Conservation (phyloP, 2,113 vertebrate species). For the Solea solea region DNA sequence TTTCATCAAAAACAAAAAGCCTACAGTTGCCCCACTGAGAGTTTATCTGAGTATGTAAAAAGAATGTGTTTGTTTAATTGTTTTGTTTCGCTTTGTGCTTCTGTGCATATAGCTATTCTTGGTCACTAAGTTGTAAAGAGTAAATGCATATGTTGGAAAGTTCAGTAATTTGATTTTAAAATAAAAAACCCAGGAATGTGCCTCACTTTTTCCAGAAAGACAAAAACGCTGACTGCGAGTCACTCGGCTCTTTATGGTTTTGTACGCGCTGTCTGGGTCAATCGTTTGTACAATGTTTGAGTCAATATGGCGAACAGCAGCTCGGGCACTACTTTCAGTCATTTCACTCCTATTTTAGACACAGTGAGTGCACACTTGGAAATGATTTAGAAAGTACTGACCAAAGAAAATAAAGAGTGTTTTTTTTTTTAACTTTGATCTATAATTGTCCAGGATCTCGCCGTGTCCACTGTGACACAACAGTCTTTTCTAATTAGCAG, state of each 20-base stretch:
- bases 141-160: too few species aligned
- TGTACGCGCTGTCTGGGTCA: conserved; percentile 4
- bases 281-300: background rate
- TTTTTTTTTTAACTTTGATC: conserved; percentile 27
- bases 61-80: too few species aligned
- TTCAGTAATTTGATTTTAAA: too few species aligned
- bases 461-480: conserved; percentile 15
- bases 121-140: too few species aligned
- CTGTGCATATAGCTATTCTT: too few species aligned
- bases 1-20: too few species aligned
- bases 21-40: too few species aligned
- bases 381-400: conserved; percentile 5
- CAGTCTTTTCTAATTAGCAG: conserved; percentile 20
- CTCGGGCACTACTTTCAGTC: background rate
- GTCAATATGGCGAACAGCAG: conserved; percentile 5
- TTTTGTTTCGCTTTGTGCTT: too few species aligned
- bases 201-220: too few species aligned
- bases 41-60: too few species aligned
- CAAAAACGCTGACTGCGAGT: background rate
- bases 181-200: too few species aligned
- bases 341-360: conserved; percentile 7
- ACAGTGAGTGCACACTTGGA: background rate
- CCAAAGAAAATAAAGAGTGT: conserved; percentile 13
- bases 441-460: conserved; percentile 4
- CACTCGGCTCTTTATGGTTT: background rate